These are phyloP conservation scores for Hypotaenidia okinawae DNA, from an alignment of 2,797 vertebrate genomes.

Conservation along the genomic window DNA sequence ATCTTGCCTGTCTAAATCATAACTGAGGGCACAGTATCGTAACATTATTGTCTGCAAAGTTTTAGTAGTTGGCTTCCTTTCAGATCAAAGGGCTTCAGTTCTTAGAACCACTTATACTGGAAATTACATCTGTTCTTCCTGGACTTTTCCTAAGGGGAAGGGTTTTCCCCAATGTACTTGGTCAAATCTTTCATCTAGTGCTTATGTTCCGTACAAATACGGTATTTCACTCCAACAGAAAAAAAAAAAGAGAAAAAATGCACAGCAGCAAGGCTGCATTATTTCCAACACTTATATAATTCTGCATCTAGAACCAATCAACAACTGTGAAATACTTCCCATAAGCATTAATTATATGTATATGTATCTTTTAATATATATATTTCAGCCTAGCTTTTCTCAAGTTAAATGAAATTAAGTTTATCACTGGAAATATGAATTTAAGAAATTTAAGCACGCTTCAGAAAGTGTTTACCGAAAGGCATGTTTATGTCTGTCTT, in stretches of 20 bases:
- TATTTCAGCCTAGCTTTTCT: neutral
- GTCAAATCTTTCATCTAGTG: neutral
- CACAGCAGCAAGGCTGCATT: neutral
- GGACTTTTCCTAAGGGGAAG: neutral
- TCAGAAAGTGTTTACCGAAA: neutral
- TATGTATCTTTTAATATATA: neutral
- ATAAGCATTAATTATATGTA: neutral
- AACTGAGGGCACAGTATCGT: neutral
- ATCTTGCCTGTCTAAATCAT: neutral
- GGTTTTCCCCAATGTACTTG: neutral
- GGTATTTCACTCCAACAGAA: neutral
- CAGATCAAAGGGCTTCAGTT: conserved; percentile 7
- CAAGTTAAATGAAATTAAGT: neutral
- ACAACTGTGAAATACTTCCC: neutral
- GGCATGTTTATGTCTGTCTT: neutral
- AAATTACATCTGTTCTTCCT: neutral
- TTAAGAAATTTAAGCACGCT: neutral
- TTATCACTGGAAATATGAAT: neutral
- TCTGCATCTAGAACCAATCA: neutral
- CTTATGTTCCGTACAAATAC: neutral
- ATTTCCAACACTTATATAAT: neutral
- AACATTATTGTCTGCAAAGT: neutral
- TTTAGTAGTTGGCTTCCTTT: neutral
- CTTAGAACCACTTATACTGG: neutral
- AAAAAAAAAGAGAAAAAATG: no score